These are phyloP conservation scores for Pangasius macronema DNA, from an alignment of 2,797 vertebrate species.

Conservation along the genomic window DNA sequence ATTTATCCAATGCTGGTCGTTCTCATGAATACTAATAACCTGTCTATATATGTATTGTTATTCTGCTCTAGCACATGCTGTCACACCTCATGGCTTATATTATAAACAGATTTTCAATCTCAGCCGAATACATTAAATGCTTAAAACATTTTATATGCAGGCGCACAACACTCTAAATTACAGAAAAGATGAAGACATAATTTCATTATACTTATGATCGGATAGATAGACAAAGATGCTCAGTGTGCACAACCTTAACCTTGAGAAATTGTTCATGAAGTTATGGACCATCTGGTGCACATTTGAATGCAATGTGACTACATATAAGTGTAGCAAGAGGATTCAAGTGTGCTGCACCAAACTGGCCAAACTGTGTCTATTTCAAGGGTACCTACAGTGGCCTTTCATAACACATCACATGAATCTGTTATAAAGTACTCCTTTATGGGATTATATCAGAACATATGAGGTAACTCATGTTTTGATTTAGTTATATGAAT, in stretches of 20 bases:
- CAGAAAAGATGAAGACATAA: conserved; percentile 23
- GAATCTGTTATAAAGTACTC: background rate
- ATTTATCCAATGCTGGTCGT: background rate
- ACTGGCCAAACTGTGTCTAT: background rate
- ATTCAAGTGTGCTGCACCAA: background rate
- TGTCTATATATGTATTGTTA: conserved; percentile 21
- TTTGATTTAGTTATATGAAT: background rate
- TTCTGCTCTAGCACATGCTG: conserved; percentile 12
- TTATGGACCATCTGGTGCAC: conserved; percentile 1
- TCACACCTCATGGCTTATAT: conserved; percentile 23
- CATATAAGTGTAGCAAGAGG: background rate
- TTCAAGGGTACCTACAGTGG: background rate
- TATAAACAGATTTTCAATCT: conserved; percentile 30
- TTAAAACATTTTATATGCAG: conserved; percentile 12
- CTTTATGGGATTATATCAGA: background rate
- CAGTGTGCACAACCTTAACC: background rate
- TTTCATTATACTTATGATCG: conserved; percentile 27
- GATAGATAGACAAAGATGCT: background rate
- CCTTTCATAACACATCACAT: background rate
- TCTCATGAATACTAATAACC: conserved; percentile 32
- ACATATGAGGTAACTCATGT: background rate
- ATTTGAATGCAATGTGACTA: background rate
- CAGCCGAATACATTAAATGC: conserved; percentile 19
- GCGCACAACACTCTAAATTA: background rate
- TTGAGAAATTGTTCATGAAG: background rate